Evolutionary conservation across 92 coral and sea anemone species (phyloP), one percentile per base, ranked within the genome.

Genomic region (Siderastrea radians): DNA sequence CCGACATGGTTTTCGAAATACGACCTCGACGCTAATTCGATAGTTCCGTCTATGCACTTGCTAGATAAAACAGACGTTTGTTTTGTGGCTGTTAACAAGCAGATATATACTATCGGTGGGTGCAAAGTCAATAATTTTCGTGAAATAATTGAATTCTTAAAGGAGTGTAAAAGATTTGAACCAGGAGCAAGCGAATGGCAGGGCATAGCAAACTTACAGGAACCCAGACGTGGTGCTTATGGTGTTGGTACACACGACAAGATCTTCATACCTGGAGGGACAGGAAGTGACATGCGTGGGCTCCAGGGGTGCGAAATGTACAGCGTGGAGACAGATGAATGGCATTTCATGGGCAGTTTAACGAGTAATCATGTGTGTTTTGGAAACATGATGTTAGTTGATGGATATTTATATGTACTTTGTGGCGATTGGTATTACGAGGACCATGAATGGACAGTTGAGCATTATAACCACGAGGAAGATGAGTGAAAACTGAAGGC

Each of bases 291-390:
- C 44, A 66, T 66, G 15, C 6, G n/a, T n/a, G n/a, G n/a, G n/a
- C n/a, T n/a, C n/a, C n/a, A n/a, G n/a, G n/a, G n/a, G 16, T 74
- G 78, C 53, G 78, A 74, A 15, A 60, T 52, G 52, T 74, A 52
- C 16, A 52, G 10, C 60, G 26, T 74, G 2, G 1, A 14, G 3
- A 74, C 78, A 16, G 78, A 52, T 50, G 78, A 74, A 16, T 74
- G 62, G 78, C 78, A 50, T 16, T 74, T 19, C 15, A 74, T 74
- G 1, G 78, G 45, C 45, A 7, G 47, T 49, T 74, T 74, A 45
- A 52, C 61, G 19, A 1, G 19, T 7, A 4, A 5, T 50, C 78
- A 44, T 10, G 7, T 1, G 3, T 1, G n/a, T n/a, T n/a, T 9
- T 1, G 78, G 78, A n/a, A 74, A 45, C n/a, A 49, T 74, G 45